phyloP scores from a whole-genome alignment of 2,888 invertebrate genomes.

The Elegia similella region DNA sequence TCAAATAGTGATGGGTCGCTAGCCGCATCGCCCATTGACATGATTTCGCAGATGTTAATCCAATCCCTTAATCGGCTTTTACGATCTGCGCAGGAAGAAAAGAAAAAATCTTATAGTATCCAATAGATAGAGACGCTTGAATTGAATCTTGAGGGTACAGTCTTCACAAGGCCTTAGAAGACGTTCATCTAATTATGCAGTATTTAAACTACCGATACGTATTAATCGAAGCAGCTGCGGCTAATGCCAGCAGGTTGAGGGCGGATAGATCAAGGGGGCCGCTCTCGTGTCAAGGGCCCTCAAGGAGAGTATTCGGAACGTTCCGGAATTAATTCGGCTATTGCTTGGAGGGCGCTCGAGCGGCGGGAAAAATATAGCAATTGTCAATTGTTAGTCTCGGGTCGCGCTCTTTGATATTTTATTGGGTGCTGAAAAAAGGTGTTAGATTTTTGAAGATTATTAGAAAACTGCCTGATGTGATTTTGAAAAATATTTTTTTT shows the following conservation, averaged over 20 bases:
- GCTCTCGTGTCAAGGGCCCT: constrained; percentile 35
- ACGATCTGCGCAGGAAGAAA: too few relatives aligned
- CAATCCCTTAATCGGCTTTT: too few relatives aligned
- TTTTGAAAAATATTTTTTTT: too few relatives aligned
- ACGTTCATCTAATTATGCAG: constrained; percentile 18
- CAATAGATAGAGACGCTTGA: too few relatives aligned
- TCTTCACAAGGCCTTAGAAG: neutral
- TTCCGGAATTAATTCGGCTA: constrained; percentile 31
- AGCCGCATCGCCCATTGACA: too few relatives aligned
- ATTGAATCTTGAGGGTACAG: neutral
- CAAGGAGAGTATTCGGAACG: constrained; percentile 29
- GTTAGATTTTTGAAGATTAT: too few relatives aligned
- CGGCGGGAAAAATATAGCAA: constrained; percentile 19
- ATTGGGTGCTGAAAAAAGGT: neutral
- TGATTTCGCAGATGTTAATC: too few relatives aligned
- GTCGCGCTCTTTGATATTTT: neutral
- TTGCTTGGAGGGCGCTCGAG: constrained; percentile 12
- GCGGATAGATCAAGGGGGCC: constrained; percentile 39
- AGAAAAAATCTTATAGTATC: too few relatives aligned
- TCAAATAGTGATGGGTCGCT: too few relatives aligned
- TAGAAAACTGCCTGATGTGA: too few relatives aligned
- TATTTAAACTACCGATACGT: constrained; percentile 19
- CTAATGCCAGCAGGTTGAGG: constrained; percentile 16
- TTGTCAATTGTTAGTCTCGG: constrained; percentile 16
- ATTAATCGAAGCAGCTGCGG: constrained; percentile 19